A percentile compares a stretch with the other conserved stretches of the same genome.
phyloP scores from a whole-genome alignment of 2,113 vertebrate species.

The Hyperopisus bebe region DNA sequence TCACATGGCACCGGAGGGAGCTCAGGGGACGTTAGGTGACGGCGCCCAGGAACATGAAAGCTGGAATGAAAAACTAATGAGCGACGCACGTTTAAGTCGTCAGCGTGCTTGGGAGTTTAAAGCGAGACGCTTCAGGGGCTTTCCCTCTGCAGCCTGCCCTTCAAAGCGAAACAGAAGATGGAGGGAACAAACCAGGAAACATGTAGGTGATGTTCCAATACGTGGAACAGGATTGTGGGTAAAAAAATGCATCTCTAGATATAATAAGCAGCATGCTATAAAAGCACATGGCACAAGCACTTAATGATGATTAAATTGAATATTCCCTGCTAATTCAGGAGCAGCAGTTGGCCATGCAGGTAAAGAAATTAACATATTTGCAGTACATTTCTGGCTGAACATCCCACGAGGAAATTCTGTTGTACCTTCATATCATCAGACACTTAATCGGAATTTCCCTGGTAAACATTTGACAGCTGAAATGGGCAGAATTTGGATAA shows the following conservation, averaged over 20 bases:
- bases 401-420: neutral
- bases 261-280: neutral
- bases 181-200: neutral
- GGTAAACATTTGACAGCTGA: constrained; percentile 2
- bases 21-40: neutral
- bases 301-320: neutral
- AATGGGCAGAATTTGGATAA: constrained; percentile 2
- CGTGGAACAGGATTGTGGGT: neutral
- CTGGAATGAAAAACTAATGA: neutral
- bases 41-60: neutral
- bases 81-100: neutral
- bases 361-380: neutral
- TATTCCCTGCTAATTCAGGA: neutral
- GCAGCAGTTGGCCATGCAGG: neutral
- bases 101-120: neutral
- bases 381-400: neutral
- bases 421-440: neutral
- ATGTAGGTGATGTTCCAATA: neutral
- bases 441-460: neutral
- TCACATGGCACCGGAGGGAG: neutral
- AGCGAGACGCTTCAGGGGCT: neutral
- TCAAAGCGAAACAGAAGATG: neutral
- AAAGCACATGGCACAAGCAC: neutral
- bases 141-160: neutral
- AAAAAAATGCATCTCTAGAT: neutral